phyloP scores from a whole-genome alignment of 1,140 invertebrate genomes.

The Drosophila sproati region DNA sequence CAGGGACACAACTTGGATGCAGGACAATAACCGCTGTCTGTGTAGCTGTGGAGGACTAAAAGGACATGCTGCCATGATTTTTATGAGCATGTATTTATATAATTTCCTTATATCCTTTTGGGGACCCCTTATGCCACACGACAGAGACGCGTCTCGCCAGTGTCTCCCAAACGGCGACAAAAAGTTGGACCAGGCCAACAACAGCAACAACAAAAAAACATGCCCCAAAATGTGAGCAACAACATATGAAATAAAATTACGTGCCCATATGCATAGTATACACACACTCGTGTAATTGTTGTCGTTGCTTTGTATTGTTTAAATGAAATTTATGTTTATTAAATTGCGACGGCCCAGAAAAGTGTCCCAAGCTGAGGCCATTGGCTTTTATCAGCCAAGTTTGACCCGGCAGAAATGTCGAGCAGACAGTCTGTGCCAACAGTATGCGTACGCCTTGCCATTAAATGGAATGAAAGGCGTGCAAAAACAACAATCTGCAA shows the following conservation, averaged over 20 bases:
- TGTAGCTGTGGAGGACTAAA: slow-evolving; percentile 3
- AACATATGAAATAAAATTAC: slow-evolving; percentile 66
- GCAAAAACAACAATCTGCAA: not conserved
- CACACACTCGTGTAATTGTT: slow-evolving; percentile 32
- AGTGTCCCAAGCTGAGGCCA: slow-evolving; percentile 36
- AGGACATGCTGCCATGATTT: slow-evolving; percentile 74
- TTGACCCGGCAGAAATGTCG: slow-evolving; percentile 10
- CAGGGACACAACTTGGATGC: not conserved
- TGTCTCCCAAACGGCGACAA: slow-evolving; percentile 50
- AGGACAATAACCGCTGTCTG: slow-evolving; percentile 50
- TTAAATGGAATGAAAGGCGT: not conserved
- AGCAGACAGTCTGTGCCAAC: slow-evolving; percentile 1
- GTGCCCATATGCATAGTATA: slow-evolving; percentile 49
- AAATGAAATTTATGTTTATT: slow-evolving; percentile 71
- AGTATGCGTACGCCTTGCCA: slow-evolving; percentile 1
- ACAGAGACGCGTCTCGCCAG: slow-evolving; percentile 26
- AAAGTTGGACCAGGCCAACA: slow-evolving; percentile 30
- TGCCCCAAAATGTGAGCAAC: slow-evolving; percentile 39
- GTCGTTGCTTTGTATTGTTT: slow-evolving; percentile 56
- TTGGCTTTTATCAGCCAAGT: slow-evolving; percentile 32
- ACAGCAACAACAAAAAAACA: not conserved
- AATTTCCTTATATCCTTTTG: slow-evolving; percentile 71
- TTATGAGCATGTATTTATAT: slow-evolving; percentile 80
- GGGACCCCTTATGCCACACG: slow-evolving; percentile 7
- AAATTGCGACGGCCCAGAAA: slow-evolving; percentile 52